These are phyloP conservation scores for Acronicta leporina DNA, from an alignment of 2,888 invertebrate species.

Conservation along the genomic window DNA sequence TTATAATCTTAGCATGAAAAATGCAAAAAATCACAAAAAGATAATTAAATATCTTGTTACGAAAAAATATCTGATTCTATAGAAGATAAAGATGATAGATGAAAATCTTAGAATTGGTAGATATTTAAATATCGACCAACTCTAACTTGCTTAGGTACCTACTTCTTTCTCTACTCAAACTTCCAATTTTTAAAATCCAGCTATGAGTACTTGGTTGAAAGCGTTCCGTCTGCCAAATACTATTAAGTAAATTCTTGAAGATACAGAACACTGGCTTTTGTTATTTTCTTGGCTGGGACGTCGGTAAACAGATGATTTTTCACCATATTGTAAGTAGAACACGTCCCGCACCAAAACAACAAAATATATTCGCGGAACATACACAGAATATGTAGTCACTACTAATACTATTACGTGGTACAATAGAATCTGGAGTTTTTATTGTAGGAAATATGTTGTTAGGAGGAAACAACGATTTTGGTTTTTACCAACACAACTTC, in stretches of 20 bases:
- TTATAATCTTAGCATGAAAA: too few species aligned
- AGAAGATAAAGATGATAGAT: too few species aligned
- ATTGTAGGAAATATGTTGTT: not conserved
- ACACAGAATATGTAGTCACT: conserved; percentile 14
- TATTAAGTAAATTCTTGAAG: conserved; percentile 73
- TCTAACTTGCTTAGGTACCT: too few species aligned
- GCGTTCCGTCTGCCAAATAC: conserved; percentile 71
- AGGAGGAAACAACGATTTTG: too few species aligned
- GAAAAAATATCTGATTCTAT: too few species aligned
- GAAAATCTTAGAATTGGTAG: too few species aligned
- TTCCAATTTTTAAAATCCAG: conserved; percentile 63
- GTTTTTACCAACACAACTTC: too few species aligned
- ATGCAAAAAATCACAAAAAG: too few species aligned
- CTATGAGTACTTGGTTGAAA: conserved; percentile 53
- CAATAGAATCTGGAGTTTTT: conserved; percentile 2
- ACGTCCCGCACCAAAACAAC: conserved; percentile 53
- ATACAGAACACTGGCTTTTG: conserved; percentile 70
- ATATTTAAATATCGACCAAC: conserved; percentile 30
- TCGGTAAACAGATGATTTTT: conserved; percentile 68
- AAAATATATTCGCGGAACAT: conserved; percentile 36
- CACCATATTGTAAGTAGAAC: conserved; percentile 63
- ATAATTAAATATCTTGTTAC: too few species aligned
- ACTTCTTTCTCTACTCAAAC: too few species aligned
- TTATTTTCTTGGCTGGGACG: conserved; percentile 71
- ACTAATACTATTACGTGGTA: conserved; percentile 11